phyloP scores from a whole-genome alignment of 2,888 invertebrate genomes.

The Ochropacha duplaris region DNA sequence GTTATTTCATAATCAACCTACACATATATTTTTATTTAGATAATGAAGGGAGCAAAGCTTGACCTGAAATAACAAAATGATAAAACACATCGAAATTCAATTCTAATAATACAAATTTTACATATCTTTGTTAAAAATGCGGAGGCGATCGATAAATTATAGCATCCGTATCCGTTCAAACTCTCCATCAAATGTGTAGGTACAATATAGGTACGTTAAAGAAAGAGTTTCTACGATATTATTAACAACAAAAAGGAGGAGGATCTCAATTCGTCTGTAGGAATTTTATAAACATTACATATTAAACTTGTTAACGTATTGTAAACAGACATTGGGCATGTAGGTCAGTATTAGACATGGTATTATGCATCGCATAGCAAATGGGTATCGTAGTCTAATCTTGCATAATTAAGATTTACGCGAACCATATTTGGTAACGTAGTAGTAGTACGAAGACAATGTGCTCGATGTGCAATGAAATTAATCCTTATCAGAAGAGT shows the following conservation, averaged over 20 bases:
- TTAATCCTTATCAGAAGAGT: neutral
- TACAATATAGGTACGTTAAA: neutral
- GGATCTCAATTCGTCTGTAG: too few species aligned
- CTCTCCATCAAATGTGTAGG: neutral
- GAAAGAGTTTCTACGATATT: neutral
- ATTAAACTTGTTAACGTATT: conserved; percentile 17
- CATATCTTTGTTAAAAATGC: neutral
- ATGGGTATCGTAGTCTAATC: conserved; percentile 15
- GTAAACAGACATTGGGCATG: conserved; percentile 29
- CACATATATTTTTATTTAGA: neutral
- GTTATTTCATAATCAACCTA: neutral
- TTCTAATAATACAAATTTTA: neutral
- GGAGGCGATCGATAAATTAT: neutral
- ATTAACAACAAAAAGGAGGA: too few species aligned
- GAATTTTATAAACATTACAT: conserved; percentile 7
- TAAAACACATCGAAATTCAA: neutral
- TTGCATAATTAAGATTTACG: conserved; percentile 23
- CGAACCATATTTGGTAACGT: conserved; percentile 15
- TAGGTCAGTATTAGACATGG: conserved; percentile 28
- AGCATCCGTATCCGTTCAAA: neutral
- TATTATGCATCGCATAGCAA: conserved; percentile 17
- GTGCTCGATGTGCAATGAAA: neutral
- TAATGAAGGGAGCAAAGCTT: neutral
- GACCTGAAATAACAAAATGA: neutral
- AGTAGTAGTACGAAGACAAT: neutral